phyloP scores from a whole-genome alignment of 2,797 vertebrate genomes.

The Vireo griseus region DNA sequence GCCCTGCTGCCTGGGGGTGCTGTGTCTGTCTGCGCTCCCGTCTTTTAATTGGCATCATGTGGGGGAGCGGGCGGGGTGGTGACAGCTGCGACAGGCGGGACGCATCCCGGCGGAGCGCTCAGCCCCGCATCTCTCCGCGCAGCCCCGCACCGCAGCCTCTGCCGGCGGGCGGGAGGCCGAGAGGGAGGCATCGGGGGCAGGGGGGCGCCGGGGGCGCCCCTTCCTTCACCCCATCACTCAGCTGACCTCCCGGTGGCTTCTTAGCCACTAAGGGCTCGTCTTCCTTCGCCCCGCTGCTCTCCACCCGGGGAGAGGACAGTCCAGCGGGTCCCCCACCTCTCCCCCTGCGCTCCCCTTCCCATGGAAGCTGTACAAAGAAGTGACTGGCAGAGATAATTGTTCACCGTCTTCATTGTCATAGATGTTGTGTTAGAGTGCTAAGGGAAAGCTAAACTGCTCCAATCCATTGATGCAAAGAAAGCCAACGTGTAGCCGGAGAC shows the following conservation, averaged over 20 bases:
- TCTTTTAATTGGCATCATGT: slow-evolving; percentile 27
- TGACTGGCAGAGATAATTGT: not conserved
- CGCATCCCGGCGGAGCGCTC: not conserved
- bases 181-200: not conserved
- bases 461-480: not conserved
- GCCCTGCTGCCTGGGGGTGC: not conserved
- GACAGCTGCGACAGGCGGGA: slow-evolving; percentile 30
- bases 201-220: not conserved
- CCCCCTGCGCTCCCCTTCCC: not conserved
- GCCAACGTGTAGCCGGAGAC: not conserved
- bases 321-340: no score
- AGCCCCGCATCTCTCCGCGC: not conserved
- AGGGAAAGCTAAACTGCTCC: not conserved
- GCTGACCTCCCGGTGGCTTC: not conserved
- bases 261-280: not conserved
- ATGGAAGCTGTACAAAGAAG: not conserved
- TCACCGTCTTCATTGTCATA: not conserved
- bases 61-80: slow-evolving; percentile 13
- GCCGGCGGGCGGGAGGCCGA: not conserved
- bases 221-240: not conserved
- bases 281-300: not conserved
- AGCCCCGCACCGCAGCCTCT: not conserved
- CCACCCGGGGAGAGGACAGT: not conserved
- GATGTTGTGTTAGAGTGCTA: not conserved
- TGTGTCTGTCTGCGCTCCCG: not conserved